Evolutionary conservation across 2,888 invertebrate species (phyloP).

Genomic region (Bimastos eiseni): DNA sequence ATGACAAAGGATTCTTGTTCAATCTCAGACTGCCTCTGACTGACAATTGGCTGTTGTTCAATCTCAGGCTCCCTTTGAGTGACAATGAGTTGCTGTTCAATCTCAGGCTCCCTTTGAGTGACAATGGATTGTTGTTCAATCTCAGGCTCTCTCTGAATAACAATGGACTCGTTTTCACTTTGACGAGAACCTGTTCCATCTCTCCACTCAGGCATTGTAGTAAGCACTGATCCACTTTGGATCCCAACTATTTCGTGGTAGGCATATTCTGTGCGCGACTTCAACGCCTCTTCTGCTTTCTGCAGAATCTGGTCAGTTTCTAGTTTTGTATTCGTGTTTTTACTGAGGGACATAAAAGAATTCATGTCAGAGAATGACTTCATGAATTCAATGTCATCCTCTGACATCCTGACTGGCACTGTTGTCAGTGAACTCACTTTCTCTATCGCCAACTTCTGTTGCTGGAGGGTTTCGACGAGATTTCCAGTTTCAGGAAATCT

Average conservation of each 20-base stretch:
- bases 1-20: background rate
- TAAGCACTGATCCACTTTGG: constrained; percentile 13
- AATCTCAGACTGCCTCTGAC: background rate
- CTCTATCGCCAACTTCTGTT: background rate
- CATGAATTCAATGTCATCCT: background rate
- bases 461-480: background rate
- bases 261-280: background rate
- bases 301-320: background rate
- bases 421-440: no score
- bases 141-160: background rate
- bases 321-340: background rate
- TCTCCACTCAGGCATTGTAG: background rate
- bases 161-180: background rate
- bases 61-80: background rate
- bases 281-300: background rate
- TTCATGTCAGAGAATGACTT: background rate
- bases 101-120: background rate
- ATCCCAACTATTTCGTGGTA: background rate
- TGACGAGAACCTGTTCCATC: background rate
- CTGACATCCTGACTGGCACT: no score
- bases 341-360: background rate
- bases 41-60: background rate
- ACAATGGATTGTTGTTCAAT: background rate
- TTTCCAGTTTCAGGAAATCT: background rate
- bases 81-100: background rate